phyloP scores from a whole-genome alignment of 37 sponge, comb jelly and placozoan species.

The Dysidea cf. avara region DNA sequence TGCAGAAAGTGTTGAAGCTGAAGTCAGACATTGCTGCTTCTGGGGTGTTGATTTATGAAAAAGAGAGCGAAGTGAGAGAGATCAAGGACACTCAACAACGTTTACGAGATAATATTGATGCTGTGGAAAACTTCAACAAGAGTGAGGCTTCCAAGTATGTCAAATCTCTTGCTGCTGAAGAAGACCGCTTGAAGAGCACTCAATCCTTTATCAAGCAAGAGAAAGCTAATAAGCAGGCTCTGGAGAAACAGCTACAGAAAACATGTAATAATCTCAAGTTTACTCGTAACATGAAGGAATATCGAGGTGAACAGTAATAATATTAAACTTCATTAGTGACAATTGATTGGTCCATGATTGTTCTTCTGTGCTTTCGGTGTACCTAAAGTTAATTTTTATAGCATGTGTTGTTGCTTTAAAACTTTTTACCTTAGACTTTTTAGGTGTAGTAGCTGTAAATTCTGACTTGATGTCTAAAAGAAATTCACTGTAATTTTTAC shows the following conservation, averaged over 20 bases:
- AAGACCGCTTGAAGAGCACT: conserved; percentile 67
- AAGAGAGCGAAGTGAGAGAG: conserved; percentile 80
- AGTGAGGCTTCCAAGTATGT: conserved; percentile 79
- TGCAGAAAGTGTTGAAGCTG: conserved; percentile 22
- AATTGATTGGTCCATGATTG: no score
- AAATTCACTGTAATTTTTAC: no score
- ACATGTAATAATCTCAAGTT: conserved; percentile 25
- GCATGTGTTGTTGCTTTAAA: no score
- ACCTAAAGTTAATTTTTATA: no score
- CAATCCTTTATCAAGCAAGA: conserved; percentile 54
- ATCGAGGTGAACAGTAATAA: no score
- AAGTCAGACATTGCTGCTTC: conserved; percentile 20
- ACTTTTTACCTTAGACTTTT: no score
- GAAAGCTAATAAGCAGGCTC: conserved; percentile 43
- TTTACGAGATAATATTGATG: conserved; percentile 66
- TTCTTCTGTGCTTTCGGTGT: no score
- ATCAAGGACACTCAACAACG: conserved; percentile 54
- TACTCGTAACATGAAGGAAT: not conserved
- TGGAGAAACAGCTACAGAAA: conserved; percentile 12
- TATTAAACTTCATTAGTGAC: no score
- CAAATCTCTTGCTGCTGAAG: conserved; percentile 61
- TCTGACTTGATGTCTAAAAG: no score
- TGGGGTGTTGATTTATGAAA: conserved; percentile 43
- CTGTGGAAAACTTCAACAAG: conserved; percentile 61
- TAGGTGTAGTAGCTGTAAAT: no score